These are phyloP conservation scores for Chionis minor DNA, from an alignment of 2,113 vertebrate species.

Conservation along the genomic window DNA sequence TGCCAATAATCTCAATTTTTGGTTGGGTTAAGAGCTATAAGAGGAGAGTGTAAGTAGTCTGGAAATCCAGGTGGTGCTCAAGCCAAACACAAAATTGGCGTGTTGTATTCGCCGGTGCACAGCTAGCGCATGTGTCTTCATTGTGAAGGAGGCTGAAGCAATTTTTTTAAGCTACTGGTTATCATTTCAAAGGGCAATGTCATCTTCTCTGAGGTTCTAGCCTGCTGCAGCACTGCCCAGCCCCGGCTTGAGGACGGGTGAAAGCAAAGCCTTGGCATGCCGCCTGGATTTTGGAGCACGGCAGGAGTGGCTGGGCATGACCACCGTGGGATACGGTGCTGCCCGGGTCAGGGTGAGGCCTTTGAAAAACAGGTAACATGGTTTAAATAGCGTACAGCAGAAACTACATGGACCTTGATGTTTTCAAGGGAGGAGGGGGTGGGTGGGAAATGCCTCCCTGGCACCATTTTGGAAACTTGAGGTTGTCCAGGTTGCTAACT, in stretches of 20 bases:
- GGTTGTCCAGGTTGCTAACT: neutral
- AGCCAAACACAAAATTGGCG: fast-evolving
- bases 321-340: fast-evolving
- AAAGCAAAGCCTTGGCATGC: neutral
- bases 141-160: neutral
- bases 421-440: neutral
- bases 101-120: fast-evolving
- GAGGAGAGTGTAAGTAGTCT: neutral
- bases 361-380: neutral
- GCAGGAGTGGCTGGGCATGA: fast-evolving
- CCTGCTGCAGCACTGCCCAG: neutral
- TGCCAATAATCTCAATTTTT: neutral
- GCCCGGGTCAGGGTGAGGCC: neutral
- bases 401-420: neutral
- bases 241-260: neutral
- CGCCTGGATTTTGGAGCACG: neutral
- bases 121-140: neutral
- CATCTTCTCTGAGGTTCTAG: neutral
- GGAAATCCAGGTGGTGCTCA: neutral
- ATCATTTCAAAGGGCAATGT: neutral
- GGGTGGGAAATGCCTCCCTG: neutral
- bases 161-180: neutral
- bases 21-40: no score
- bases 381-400: neutral
- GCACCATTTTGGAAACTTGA: neutral